phyloP scores from a whole-genome alignment of 2,888 invertebrate genomes.

The Unio delphinus region DNA sequence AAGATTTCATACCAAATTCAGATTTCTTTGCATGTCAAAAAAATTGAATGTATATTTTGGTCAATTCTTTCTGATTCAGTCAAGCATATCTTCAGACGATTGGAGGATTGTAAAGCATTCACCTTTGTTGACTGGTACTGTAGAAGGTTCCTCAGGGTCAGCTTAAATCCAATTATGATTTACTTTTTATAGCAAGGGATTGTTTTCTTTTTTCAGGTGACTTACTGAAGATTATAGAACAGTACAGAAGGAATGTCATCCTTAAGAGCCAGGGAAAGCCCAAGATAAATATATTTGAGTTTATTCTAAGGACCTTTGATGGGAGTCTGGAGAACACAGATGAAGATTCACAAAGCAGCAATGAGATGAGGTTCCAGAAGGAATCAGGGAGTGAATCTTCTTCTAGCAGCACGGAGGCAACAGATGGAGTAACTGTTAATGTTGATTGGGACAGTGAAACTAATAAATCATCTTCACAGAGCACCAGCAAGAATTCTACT shows the following conservation, averaged over 20 bases:
- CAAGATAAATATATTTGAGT: slow-evolving; percentile 39
- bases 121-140: not conserved
- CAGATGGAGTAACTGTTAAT: too few relatives aligned
- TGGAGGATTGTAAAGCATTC: too few relatives aligned
- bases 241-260: slow-evolving; percentile 38
- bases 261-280: slow-evolving; percentile 14
- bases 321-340: slow-evolving; percentile 36
- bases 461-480: too few relatives aligned
- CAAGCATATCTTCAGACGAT: too few relatives aligned
- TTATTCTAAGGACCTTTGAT: slow-evolving; percentile 39
- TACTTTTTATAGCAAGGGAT: slow-evolving; percentile 3
- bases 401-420: too few relatives aligned
- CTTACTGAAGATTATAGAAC: slow-evolving; percentile 40
- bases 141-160: slow-evolving; percentile 1
- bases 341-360: slow-evolving; percentile 19
- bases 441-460: too few relatives aligned
- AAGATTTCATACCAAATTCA: too few relatives aligned
- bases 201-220: slow-evolving; percentile 18
- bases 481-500: too few relatives aligned
- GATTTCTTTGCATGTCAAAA: too few relatives aligned
- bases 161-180: slow-evolving; percentile 4
- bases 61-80: too few relatives aligned
- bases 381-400: too few relatives aligned
- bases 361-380: slow-evolving; percentile 1
- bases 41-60: too few relatives aligned